phyloP scores from a whole-genome alignment of 2,113 vertebrate species.

The Raphicerus campestris region DNA sequence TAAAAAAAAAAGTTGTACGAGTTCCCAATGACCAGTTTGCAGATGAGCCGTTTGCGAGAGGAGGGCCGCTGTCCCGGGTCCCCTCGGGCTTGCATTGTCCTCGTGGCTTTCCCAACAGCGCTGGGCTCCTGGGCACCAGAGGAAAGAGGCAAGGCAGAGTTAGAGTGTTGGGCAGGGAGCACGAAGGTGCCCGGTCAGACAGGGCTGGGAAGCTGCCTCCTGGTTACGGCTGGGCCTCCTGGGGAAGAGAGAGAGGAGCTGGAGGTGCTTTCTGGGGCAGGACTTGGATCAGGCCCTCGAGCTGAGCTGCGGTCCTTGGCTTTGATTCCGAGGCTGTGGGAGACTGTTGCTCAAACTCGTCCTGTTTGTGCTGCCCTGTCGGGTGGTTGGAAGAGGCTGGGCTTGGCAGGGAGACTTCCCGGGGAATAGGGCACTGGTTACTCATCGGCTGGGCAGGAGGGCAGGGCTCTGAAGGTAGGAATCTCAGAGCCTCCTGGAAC shows the following conservation, averaged over 20 bases:
- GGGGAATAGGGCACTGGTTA: background rate
- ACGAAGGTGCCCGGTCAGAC: background rate
- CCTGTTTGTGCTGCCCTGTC: background rate
- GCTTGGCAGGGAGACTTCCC: background rate
- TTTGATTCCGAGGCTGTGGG: background rate
- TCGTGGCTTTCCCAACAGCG: background rate
- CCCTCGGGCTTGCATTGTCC: background rate
- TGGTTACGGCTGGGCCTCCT: accelerated
- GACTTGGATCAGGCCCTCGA: background rate
- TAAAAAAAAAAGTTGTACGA: background rate
- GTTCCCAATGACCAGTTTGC: background rate
- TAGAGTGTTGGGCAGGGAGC: background rate
- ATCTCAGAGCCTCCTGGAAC: background rate
- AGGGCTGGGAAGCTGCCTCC: background rate
- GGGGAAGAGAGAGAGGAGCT: background rate
- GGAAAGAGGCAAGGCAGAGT: accelerated
- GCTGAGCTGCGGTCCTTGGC: background rate
- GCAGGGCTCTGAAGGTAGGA: background rate
- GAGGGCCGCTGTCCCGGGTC: background rate
- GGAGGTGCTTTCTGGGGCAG: background rate
- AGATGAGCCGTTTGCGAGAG: background rate
- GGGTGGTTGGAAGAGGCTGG: background rate
- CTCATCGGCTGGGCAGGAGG: background rate
- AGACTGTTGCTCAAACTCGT: background rate
- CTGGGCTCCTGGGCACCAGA: background rate